A percentile compares a stretch with the other conserved stretches of the same genome.
phyloP scores from a whole-genome alignment of 2,797 vertebrate species.

The Pelodytes ibericus region DNA sequence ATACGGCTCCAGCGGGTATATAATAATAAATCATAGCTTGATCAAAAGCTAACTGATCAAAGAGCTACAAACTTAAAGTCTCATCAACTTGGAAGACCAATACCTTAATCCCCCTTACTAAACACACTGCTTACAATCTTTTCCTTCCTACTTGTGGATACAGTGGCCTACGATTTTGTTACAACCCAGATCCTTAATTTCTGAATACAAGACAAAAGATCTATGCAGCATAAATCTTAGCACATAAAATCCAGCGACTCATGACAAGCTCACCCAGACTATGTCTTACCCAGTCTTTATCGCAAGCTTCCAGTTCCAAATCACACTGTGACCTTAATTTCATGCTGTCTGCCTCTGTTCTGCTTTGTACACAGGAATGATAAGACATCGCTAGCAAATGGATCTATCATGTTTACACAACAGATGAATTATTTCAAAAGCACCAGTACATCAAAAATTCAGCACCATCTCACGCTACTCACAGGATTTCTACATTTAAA shows the following conservation, averaged over 20 bases:
- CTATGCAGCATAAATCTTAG: slow-evolving; percentile 14
- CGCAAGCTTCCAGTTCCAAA: slow-evolving; percentile 48
- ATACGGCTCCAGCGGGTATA: too few relatives aligned
- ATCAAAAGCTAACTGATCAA: too few relatives aligned
- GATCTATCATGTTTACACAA: slow-evolving; percentile 58
- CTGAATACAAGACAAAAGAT: slow-evolving; percentile 4
- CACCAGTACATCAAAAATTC: slow-evolving; percentile 52
- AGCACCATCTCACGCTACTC: slow-evolving; percentile 40
- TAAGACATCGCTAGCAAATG: slow-evolving; percentile 53
- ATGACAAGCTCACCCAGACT: slow-evolving; percentile 17
- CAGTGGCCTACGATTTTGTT: too few relatives aligned
- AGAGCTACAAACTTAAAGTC: too few relatives aligned
- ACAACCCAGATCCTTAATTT: not conserved
- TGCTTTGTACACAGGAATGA: slow-evolving; percentile 54
- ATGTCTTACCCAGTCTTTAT: slow-evolving; percentile 39
- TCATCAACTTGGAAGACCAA: too few relatives aligned
- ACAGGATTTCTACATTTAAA: not conserved
- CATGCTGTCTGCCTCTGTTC: slow-evolving; percentile 55
- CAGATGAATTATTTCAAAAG: slow-evolving; percentile 54
- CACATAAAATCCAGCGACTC: slow-evolving; percentile 33
- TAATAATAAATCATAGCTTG: too few relatives aligned
- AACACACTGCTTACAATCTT: too few relatives aligned
- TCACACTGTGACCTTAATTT: slow-evolving; percentile 62
- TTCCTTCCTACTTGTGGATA: too few relatives aligned
- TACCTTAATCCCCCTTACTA: too few relatives aligned